A percentile compares a stretch with the other conserved stretches of the same genome.
Conservation (phyloP, 2,888 invertebrate species). For the Lasioglossum calceatum region DNA sequence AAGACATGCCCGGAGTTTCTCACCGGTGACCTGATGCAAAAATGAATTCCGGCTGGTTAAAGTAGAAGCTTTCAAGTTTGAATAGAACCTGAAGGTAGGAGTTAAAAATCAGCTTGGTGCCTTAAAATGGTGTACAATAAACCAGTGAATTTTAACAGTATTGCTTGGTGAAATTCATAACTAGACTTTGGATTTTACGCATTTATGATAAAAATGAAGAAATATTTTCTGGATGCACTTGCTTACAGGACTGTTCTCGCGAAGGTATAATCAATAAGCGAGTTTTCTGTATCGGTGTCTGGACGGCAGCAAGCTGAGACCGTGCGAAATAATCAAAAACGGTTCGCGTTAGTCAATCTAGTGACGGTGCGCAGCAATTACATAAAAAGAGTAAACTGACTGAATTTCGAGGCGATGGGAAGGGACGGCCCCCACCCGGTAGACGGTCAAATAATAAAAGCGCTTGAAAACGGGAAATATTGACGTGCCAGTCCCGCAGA, state of each 20-base stretch:
- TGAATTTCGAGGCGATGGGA: background rate
- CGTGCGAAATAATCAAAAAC: background rate
- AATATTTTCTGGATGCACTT: background rate
- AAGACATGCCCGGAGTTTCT: no score
- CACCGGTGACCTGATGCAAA: no score
- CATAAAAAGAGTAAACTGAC: background rate
- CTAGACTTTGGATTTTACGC: no score
- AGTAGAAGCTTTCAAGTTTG: no score
- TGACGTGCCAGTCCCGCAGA: background rate
- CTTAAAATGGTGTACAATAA: no score
- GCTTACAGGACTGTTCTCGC: background rate
- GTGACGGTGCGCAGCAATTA: background rate
- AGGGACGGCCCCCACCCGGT: background rate
- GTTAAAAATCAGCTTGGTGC: no score
- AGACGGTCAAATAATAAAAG: slow-evolving; percentile 3
- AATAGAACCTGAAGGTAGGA: no score
- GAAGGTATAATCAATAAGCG: background rate
- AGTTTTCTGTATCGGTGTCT: background rate
- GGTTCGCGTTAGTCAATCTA: background rate
- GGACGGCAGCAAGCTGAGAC: background rate
- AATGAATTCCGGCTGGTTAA: no score
- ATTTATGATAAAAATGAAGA: no score
- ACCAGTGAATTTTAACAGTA: no score
- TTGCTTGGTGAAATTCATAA: no score
- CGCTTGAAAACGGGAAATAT: slow-evolving; percentile 1